phyloP scores from a whole-genome alignment of 2,888 invertebrate genomes.

The Leucophenga montana region DNA sequence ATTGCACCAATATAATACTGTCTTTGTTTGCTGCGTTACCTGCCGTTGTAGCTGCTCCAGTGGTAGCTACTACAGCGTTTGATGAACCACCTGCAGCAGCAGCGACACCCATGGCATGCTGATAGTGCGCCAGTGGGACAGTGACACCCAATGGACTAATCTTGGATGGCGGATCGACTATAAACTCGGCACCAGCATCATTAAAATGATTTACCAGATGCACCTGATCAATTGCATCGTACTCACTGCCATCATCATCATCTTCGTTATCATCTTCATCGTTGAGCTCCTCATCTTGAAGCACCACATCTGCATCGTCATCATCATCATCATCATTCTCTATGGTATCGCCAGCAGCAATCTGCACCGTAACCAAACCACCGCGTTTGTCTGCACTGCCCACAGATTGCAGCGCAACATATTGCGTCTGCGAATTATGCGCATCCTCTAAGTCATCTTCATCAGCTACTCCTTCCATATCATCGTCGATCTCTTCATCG shows the following conservation, averaged over 20 bases:
- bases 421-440: background rate
- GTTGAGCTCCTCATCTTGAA: background rate
- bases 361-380: background rate
- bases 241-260: constrained; percentile 13
- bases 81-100: constrained; percentile 40
- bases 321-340: background rate
- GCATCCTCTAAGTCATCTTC: background rate
- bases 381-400: background rate
- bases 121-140: constrained; percentile 33
- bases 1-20: constrained; percentile 59
- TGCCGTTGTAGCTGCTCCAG: constrained; percentile 35
- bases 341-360: background rate
- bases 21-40: constrained; percentile 42
- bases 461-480: constrained; percentile 22
- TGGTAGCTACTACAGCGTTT: constrained; percentile 43
- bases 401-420: background rate
- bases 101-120: constrained; percentile 50
- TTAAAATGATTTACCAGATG: background rate
- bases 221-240: constrained; percentile 2
- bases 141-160: constrained; percentile 28
- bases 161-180: constrained; percentile 17
- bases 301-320: no score
- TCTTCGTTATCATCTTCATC: constrained; percentile 10
- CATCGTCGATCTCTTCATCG: constrained; percentile 23
- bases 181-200: constrained; percentile 28